These are phyloP conservation scores for Cephus pygmeus DNA, from an alignment of 2,888 invertebrate species.

Conservation along the genomic window DNA sequence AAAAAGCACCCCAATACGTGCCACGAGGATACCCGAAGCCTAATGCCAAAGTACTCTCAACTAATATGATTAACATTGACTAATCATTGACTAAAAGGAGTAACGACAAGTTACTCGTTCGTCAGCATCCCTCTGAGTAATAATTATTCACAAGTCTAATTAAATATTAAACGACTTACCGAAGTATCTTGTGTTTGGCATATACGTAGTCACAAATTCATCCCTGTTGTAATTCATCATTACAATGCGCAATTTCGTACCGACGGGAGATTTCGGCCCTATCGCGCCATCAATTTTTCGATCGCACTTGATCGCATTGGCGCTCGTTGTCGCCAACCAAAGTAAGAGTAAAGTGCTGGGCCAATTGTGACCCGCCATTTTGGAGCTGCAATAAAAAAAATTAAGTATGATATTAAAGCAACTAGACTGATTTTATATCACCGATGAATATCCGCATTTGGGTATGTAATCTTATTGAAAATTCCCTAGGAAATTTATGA, in stretches of 20 bases:
- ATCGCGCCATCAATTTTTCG: conserved; percentile 46
- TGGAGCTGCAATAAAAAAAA: background rate
- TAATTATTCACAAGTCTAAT: background rate
- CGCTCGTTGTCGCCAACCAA: conserved; percentile 4
- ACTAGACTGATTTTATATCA: background rate
- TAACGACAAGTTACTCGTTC: background rate
- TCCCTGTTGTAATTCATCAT: conserved; percentile 51
- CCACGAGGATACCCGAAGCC: background rate
- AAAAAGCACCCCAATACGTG: background rate
- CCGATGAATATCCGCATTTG: no score
- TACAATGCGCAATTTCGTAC: conserved; percentile 48
- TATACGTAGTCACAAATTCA: conserved; percentile 50
- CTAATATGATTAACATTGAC: background rate
- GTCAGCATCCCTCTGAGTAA: background rate
- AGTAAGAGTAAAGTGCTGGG: background rate
- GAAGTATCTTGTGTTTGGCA: conserved; percentile 59
- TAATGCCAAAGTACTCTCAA: background rate
- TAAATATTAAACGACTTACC: conserved; percentile 40
- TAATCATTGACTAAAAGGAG: background rate
- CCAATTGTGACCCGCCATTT: background rate
- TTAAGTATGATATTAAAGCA: background rate
- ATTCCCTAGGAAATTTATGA: no score
- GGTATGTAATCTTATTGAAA: no score
- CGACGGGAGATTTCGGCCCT: conserved; percentile 41
- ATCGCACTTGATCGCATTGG: conserved; percentile 42